Conservation (phyloP, 2,113 vertebrate species). For the Ptyas mucosa region DNA sequence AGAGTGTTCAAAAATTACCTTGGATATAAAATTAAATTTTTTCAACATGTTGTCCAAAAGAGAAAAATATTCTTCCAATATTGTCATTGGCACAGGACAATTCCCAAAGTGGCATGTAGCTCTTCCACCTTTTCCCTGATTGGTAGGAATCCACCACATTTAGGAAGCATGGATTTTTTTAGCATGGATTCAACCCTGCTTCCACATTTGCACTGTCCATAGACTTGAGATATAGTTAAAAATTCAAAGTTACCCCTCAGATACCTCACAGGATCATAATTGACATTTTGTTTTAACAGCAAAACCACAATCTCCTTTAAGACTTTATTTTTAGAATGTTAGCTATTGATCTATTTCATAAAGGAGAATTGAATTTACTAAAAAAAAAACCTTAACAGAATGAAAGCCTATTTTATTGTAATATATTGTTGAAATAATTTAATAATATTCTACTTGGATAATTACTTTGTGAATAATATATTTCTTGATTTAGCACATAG, state of each 20-base stretch:
- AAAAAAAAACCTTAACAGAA: background rate
- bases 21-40: background rate
- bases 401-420: background rate
- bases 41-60: background rate
- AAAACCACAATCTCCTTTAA: background rate
- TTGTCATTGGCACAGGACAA: background rate
- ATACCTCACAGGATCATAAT: background rate
- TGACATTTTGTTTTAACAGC: background rate
- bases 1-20: background rate
- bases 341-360: background rate
- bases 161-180: background rate
- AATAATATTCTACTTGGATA: background rate
- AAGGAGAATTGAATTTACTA: background rate
- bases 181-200: background rate
- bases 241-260: background rate
- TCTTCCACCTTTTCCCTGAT: background rate
- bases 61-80: background rate
- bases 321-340: background rate
- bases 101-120: background rate
- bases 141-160: background rate
- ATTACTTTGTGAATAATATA: background rate
- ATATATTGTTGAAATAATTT: background rate
- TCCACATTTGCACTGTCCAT: background rate
- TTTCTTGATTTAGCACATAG: conserved; percentile 81
- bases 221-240: background rate